These are phyloP conservation scores for Cinclus mexicanus DNA, from an alignment of 2,113 vertebrate species.

Conservation along the genomic window DNA sequence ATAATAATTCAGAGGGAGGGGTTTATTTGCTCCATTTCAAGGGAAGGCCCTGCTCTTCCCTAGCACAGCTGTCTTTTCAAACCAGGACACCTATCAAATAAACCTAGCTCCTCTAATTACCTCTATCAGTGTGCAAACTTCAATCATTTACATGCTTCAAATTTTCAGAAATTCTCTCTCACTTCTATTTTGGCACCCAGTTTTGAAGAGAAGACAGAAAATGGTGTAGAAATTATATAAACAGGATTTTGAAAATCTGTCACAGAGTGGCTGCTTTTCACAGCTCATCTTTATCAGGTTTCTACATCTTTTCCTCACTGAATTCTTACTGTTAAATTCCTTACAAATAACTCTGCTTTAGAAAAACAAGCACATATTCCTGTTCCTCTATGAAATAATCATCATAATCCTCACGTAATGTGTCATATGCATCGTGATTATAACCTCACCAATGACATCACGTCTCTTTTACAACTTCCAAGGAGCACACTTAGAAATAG, in stretches of 20 bases:
- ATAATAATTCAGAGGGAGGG: too few species aligned
- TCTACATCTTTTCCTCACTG: not conserved
- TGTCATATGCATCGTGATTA: rapidly evolving
- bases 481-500: not conserved
- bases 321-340: not conserved
- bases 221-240: not conserved
- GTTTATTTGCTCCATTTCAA: too few species aligned
- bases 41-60: too few species aligned
- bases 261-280: not conserved
- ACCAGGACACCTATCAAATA: not conserved
- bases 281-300: not conserved
- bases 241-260: not conserved
- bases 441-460: not conserved
- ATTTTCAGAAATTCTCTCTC: not conserved
- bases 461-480: not conserved
- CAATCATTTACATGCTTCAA: not conserved
- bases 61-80: too few species aligned
- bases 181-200: not conserved
- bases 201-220: not conserved
- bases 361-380: not conserved
- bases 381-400: not conserved
- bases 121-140: not conserved
- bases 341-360: not conserved
- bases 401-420: not conserved
- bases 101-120: not conserved